phyloP scores from a whole-genome alignment of 2,888 invertebrate genomes.

The Apamea anceps region DNA sequence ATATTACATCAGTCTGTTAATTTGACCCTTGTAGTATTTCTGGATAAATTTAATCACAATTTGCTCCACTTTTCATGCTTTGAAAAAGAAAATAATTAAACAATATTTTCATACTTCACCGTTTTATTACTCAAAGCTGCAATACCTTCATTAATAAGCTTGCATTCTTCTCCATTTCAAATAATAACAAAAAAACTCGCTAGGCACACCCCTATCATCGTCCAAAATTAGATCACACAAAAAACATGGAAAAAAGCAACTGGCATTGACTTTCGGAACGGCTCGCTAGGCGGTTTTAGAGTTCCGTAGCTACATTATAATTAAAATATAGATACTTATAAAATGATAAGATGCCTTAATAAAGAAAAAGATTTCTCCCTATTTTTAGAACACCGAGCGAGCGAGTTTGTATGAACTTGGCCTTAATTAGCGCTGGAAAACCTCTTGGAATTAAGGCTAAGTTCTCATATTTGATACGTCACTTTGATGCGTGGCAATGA shows the following conservation, averaged over 20 bases:
- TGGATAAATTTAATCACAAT: background rate
- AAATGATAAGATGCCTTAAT: background rate
- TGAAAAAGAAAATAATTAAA: background rate
- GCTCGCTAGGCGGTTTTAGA: constrained; percentile 24
- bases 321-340: constrained; percentile 12
- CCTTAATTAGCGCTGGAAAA: constrained; percentile 25
- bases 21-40: background rate
- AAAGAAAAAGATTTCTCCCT: background rate
- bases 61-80: background rate
- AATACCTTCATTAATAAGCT: background rate
- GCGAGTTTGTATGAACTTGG: constrained; percentile 11
- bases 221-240: constrained; percentile 54
- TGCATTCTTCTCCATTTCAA: background rate
- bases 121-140: background rate
- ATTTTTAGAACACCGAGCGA: constrained; percentile 10
- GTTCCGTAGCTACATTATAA: constrained; percentile 41
- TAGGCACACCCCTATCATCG: constrained; percentile 40
- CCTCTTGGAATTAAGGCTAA: constrained; percentile 41
- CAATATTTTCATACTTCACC: background rate
- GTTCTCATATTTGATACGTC: constrained; percentile 41
- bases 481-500: constrained; percentile 37
- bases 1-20: background rate
- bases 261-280: constrained; percentile 42
- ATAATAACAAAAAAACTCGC: background rate
- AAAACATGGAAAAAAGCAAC: constrained; percentile 41